Percentiles rank a stretch among this genome's conserved stretches.
phyloP scores from a whole-genome alignment of 2,888 invertebrate genomes.

The Drosophila colorata region DNA sequence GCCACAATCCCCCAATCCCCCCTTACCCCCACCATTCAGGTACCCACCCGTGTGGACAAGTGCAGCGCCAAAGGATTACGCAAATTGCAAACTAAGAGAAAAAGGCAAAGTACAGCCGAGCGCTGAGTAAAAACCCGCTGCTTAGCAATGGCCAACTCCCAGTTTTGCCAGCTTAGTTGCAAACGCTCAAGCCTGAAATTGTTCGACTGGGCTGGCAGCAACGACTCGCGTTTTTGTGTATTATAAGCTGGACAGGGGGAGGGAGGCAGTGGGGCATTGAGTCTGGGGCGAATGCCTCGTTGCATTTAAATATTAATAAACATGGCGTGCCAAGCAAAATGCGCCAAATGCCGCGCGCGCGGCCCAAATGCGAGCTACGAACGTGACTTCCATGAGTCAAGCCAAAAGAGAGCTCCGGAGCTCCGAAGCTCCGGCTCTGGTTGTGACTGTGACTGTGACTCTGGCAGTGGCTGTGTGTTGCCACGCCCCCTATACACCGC shows the following conservation, averaged over 20 bases:
- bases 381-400: conserved; percentile 78
- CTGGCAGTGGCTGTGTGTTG: conserved; percentile 2
- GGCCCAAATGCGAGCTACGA: conserved; percentile 52
- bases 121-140: background rate
- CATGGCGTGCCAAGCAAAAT: conserved; percentile 77
- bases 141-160: conserved; percentile 24
- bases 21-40: no score
- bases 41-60: conserved; percentile 5
- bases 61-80: conserved; percentile 69
- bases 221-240: conserved; percentile 4
- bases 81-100: conserved; percentile 51
- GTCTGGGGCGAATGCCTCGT: conserved; percentile 72
- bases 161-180: conserved; percentile 43
- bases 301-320: conserved; percentile 82
- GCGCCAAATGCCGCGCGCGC: conserved; percentile 63
- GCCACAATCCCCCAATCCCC: background rate
- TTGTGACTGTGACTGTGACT: background rate
- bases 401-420: conserved; percentile 28
- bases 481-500: conserved; percentile 27
- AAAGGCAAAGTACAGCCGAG: background rate
- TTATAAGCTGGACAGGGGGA: conserved; percentile 4
- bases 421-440: conserved; percentile 1
- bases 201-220: conserved; percentile 46
- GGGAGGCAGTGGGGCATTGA: conserved; percentile 20
- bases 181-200: conserved; percentile 75